Percentiles rank a stretch among this genome's conserved stretches.
phyloP scores from a whole-genome alignment of 2,113 vertebrate species.

The Brachypodius melanocephalos region DNA sequence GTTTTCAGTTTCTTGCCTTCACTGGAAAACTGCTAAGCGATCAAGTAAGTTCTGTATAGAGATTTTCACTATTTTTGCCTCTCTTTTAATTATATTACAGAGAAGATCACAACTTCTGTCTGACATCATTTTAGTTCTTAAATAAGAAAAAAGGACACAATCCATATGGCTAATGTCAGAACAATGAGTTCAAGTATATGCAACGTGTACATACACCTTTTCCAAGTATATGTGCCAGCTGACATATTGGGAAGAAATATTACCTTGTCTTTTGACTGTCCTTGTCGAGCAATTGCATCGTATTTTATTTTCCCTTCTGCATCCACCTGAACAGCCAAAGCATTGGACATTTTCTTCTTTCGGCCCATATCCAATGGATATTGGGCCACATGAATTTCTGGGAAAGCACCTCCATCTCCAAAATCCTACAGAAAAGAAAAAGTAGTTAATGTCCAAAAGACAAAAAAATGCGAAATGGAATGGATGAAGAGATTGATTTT shows the following conservation, averaged over 20 bases:
- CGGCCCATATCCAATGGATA: conserved; percentile 97
- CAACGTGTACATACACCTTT: neutral
- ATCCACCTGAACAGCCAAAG: conserved; percentile 94
- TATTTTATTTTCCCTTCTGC: conserved; percentile 97
- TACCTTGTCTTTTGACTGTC: conserved; percentile 97
- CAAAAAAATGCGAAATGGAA: neutral
- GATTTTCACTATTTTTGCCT: neutral
- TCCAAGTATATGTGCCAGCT: neutral
- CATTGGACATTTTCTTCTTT: conserved; percentile 94
- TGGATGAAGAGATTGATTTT: neutral
- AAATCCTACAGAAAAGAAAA: conserved; percentile 82
- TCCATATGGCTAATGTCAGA: neutral
- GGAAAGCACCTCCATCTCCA: conserved; percentile 97
- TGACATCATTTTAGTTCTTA: neutral
- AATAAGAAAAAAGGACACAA: neutral
- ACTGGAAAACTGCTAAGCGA: neutral
- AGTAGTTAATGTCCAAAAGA: neutral
- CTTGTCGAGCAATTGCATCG: conserved; percentile 93
- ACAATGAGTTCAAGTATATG: neutral
- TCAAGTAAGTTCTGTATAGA: neutral
- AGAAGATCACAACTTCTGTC: neutral
- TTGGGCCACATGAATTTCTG: conserved; percentile 96
- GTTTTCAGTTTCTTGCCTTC: neutral
- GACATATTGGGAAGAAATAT: neutral
- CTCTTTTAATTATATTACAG: neutral